phyloP scores from a whole-genome alignment of 2,113 vertebrate species.

The Solea solea region DNA sequence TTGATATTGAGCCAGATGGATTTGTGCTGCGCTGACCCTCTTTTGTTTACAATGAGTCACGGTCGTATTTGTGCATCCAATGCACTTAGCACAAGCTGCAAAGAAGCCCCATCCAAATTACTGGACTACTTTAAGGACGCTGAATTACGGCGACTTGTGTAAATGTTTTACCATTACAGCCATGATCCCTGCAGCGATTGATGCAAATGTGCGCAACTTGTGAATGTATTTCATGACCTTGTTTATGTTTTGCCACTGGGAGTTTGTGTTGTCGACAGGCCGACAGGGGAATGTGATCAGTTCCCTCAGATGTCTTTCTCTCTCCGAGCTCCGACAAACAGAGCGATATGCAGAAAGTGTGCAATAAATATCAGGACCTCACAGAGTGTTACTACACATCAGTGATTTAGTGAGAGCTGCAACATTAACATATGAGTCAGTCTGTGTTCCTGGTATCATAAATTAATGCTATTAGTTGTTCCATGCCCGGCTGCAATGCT shows the following conservation, averaged over 20 bases:
- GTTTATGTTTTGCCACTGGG: slow-evolving; percentile 15
- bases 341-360: slow-evolving; percentile 3
- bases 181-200: background rate
- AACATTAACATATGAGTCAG: slow-evolving; percentile 46
- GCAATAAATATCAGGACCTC: slow-evolving; percentile 40
- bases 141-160: background rate
- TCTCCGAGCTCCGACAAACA: slow-evolving; percentile 7
- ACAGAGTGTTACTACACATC: slow-evolving; percentile 8
- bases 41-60: slow-evolving; percentile 59
- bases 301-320: background rate
- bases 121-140: slow-evolving; percentile 24
- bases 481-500: slow-evolving; percentile 27
- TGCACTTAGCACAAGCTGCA: slow-evolving; percentile 34
- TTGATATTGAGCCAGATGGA: slow-evolving; percentile 57
- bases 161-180: background rate
- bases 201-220: slow-evolving; percentile 1
- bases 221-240: slow-evolving; percentile 10
- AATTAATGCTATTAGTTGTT: slow-evolving; percentile 31
- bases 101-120: slow-evolving; percentile 35
- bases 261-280: slow-evolving; percentile 13
- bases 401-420: slow-evolving; percentile 36
- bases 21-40: slow-evolving; percentile 50
- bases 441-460: slow-evolving; percentile 25
- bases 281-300: slow-evolving; percentile 9
- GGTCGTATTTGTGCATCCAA: slow-evolving; percentile 35